phyloP scores from a whole-genome alignment of 2,113 vertebrate genomes.

The Odontophorus gujanensis region DNA sequence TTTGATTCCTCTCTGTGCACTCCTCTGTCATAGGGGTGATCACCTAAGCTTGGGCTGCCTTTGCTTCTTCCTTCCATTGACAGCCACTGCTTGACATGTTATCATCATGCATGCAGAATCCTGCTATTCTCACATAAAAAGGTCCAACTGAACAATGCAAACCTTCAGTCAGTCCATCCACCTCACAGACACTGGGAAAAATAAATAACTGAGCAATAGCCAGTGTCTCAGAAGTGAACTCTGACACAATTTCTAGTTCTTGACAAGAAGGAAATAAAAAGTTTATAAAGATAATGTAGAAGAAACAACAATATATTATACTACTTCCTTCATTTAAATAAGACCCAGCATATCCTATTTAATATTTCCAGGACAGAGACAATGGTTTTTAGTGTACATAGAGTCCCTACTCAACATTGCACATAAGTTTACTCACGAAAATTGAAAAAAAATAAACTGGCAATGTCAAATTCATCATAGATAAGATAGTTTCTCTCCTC shows the following conservation, averaged over 20 bases:
- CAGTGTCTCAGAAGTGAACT: not conserved
- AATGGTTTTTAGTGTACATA: not conserved
- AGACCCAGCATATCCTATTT: not conserved
- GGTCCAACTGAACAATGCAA: constrained; percentile 49
- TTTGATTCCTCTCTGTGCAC: not conserved
- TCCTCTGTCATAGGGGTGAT: constrained; percentile 60
- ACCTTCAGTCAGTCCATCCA: constrained; percentile 18
- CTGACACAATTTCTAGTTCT: not conserved
- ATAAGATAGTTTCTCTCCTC: not conserved
- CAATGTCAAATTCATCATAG: not conserved
- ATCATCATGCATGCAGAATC: constrained; percentile 60
- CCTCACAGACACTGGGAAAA: not conserved
- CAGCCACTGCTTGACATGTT: constrained; percentile 58
- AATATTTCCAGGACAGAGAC: not conserved
- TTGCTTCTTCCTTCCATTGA: constrained; percentile 51
- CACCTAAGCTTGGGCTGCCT: constrained; percentile 57
- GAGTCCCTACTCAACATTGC: not conserved
- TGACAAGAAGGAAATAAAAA: not conserved
- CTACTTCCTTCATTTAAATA: not conserved
- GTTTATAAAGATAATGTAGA: not conserved
- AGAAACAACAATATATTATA: not conserved
- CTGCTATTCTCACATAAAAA: constrained; percentile 19
- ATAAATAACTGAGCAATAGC: not conserved
- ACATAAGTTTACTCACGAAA: not conserved
- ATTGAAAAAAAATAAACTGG: not conserved